Evolutionary conservation across 1,140 invertebrate genomes (phyloP).

Genomic region (Carcinoscorpius rotundicauda): DNA sequence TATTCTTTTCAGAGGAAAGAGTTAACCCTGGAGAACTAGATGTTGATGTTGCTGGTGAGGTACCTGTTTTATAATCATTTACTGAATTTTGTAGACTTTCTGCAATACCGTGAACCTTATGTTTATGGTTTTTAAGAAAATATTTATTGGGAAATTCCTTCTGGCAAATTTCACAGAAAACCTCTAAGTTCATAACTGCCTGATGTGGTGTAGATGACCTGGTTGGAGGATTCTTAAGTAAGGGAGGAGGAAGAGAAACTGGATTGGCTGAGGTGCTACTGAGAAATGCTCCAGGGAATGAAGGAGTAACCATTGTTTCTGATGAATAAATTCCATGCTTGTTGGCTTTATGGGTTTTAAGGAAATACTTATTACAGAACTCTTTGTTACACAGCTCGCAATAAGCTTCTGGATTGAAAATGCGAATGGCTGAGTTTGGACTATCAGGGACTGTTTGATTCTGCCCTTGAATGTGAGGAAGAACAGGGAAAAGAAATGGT

Average conservation of each 20-base stretch:
- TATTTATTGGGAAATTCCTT: constrained; percentile 99
- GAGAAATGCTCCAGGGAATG: constrained; percentile 12
- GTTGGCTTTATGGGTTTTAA: constrained; percentile 94
- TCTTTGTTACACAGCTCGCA: constrained; percentile 49
- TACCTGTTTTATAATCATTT: not conserved
- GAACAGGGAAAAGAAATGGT: constrained; percentile 23
- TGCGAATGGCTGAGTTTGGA: constrained; percentile 42
- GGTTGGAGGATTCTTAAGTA: constrained; percentile 3
- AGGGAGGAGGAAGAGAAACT: constrained; percentile 9
- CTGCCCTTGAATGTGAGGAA: constrained; percentile 11
- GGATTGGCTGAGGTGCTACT: constrained; percentile 8
- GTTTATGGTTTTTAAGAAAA: constrained; percentile 94
- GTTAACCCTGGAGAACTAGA: not conserved
- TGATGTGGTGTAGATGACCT: constrained; percentile 9
- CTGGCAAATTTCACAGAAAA: constrained; percentile 73
- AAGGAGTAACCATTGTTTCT: constrained; percentile 21
- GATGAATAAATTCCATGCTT: constrained; percentile 64
- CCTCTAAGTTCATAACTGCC: constrained; percentile 27
- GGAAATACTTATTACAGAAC: constrained; percentile 96
- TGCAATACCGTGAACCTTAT: constrained; percentile 77
- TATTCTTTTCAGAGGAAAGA: constrained; percentile 1
- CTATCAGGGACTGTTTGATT: constrained; percentile 21
- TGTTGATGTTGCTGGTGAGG: constrained; percentile 8
- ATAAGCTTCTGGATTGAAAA: constrained; percentile 91
- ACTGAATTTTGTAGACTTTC: constrained; percentile 12